Conservation (phyloP, 2,113 vertebrate genomes). For the Cacatua alba region DNA sequence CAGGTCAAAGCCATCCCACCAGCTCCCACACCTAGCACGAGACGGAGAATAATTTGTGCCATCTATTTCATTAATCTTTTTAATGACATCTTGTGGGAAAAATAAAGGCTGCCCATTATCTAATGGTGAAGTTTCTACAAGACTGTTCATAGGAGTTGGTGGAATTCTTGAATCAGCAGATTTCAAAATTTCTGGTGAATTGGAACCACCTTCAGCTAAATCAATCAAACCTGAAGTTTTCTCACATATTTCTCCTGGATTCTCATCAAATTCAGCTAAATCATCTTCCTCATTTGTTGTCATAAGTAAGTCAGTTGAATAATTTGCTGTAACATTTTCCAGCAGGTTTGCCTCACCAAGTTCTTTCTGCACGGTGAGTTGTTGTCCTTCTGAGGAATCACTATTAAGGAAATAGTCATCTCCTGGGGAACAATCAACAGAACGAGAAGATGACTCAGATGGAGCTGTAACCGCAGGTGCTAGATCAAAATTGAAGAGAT, state of each 20-base stretch:
- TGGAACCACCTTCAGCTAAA: conserved; percentile 65
- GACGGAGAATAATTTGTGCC: conserved; percentile 74
- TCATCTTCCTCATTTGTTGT: conserved; percentile 73
- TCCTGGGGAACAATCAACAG: conserved; percentile 76
- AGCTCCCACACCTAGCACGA: conserved; percentile 77
- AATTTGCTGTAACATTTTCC: conserved; percentile 67
- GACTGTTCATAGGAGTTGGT: conserved; percentile 88
- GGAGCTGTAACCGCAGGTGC: conserved; percentile 72
- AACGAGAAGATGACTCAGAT: conserved; percentile 71
- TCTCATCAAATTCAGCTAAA: conserved; percentile 79
- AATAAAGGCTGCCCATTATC: conserved; percentile 79
- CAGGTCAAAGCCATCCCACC: conserved; percentile 87
- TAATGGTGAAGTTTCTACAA: conserved; percentile 85
- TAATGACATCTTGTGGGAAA: conserved; percentile 82
- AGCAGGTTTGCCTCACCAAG: conserved; percentile 33
- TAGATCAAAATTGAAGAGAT: conserved; percentile 87
- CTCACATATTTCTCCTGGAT: conserved; percentile 51
- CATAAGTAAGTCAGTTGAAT: conserved; percentile 69
- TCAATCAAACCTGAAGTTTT: conserved; percentile 56
- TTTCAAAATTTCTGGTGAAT: conserved; percentile 66
- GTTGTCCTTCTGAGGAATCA: conserved; percentile 74
- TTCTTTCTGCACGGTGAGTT: conserved; percentile 61
- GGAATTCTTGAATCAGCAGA: conserved; percentile 79
- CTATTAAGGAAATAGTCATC: conserved; percentile 79
- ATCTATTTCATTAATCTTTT: conserved; percentile 80